Percentiles rank a stretch among this genome's conserved stretches.
Evolutionary conservation across 2,113 vertebrate species (phyloP).

Genomic region (Vulpes vulpes): DNA sequence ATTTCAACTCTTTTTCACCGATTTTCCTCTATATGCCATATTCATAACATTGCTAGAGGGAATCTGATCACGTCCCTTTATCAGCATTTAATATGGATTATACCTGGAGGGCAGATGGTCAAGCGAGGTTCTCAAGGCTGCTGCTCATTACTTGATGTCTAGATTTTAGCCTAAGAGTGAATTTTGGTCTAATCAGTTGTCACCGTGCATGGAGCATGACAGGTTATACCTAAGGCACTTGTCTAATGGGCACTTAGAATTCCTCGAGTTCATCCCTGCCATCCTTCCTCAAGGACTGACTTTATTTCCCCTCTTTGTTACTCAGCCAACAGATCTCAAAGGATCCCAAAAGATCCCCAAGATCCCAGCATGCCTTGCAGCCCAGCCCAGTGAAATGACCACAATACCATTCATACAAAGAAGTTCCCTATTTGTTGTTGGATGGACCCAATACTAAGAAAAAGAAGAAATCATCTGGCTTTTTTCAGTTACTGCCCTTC

Average conservation of each 20-base stretch:
- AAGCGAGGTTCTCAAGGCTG: neutral
- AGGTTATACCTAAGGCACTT: neutral
- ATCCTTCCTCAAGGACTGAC: neutral
- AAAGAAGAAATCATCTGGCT: constrained; percentile 17
- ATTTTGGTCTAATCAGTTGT: neutral
- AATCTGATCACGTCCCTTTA: neutral
- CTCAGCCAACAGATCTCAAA: neutral
- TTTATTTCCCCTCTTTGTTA: neutral
- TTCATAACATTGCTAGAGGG: neutral
- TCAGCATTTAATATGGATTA: neutral
- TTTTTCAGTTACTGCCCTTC: neutral
- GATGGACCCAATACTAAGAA: neutral
- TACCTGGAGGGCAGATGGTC: neutral
- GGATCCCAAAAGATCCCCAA: neutral
- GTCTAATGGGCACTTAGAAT: neutral
- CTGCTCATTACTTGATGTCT: neutral
- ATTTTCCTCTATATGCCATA: neutral
- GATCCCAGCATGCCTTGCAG: neutral
- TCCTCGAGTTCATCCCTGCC: neutral
- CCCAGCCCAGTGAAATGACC: neutral
- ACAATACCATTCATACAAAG: neutral
- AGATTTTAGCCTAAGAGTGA: neutral
- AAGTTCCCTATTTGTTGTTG: neutral
- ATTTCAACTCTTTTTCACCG: neutral
- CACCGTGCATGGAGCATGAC: neutral